A percentile compares a stretch with the other conserved stretches of the same genome.
Evolutionary conservation across 2,888 invertebrate species (phyloP).

Genomic region (Tortrix viridana): DNA sequence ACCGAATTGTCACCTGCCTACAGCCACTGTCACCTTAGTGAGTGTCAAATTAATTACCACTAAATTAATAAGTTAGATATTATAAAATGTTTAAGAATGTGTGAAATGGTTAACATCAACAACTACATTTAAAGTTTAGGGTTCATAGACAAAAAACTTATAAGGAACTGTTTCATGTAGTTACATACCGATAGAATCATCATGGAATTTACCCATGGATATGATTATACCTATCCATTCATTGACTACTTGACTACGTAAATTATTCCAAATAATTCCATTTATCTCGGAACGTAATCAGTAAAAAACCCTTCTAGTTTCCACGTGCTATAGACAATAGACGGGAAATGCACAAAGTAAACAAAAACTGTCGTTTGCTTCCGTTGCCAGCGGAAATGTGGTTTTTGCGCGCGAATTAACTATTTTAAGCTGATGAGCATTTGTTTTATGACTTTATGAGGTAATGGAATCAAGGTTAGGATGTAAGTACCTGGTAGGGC

Average conservation of each 20-base stretch:
- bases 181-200: no score
- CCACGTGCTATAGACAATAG: constrained; percentile 56
- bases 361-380: constrained; percentile 27
- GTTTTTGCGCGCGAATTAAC: constrained; percentile 33
- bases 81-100: no score
- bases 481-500: not conserved
- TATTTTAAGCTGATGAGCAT: constrained; percentile 34
- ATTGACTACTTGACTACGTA: not conserved
- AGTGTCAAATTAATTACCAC: no score
- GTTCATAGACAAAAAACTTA: no score
- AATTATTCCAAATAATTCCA: not conserved
- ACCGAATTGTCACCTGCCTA: no score
- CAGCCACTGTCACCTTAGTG: no score
- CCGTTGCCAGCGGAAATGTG: constrained; percentile 50
- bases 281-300: not conserved
- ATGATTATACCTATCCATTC: not conserved
- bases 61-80: no score
- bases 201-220: no score
- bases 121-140: no score
- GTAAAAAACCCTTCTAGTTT: constrained; percentile 45
- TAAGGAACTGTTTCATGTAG: no score
- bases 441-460: constrained; percentile 31
- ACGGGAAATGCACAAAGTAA: constrained; percentile 54
- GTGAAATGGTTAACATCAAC: no score
- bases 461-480: constrained; percentile 20